Evolutionary conservation across 1,140 invertebrate genomes (phyloP), one percentile per base, ranked within the genome.

Genomic region (Gryon sp.): DNA sequence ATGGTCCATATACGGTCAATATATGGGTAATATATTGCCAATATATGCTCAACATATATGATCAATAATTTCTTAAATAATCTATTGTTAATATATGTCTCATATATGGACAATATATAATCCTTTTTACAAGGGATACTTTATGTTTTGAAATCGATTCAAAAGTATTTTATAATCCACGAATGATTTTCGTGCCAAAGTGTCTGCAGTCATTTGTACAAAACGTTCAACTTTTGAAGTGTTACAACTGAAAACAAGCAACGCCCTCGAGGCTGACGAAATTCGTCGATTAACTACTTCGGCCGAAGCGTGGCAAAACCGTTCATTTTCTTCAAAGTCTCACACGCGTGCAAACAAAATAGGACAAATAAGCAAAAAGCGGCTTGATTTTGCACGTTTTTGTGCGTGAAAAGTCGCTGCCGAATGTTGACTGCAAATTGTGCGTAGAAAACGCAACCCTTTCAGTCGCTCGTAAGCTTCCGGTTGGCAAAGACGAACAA

Each of bases 361-460:
- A 24, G 36, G 14, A 48, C 28, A 38, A 41, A 32, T 19, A 48
- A n/a, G n/a, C 43, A 22, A 52, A 38, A 43, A n/a, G n/a, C n/a
- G n/a, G n/a, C n/a, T n/a, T n/a, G n/a, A n/a, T n/a, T n/a, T n/a
- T n/a, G n/a, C n/a, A n/a, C n/a, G 19, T 57, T 19, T 15, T 46
- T 45, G 40, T 45, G 43, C 60, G 43, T 34, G 11, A 52, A 60
- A 66, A 48, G 7, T 9, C 11, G 36, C 41, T 34, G 38, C 19
- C 26, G 12, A 3, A 12, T 1, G 34, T 48, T 38, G 18, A 30
- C n/a, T 50, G 55, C 20, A 66, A 72, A 68, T 68, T 50, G 76
- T 73, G 76, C 68, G 63, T 78, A 57, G 41, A 57, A 41, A 45
- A 65, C 22, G 45, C 65, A 81, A 81, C 69, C 73, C 78, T 76